These are phyloP conservation scores for Platichthys stellatus DNA, from an alignment of 2,113 vertebrate species.

Conservation along the genomic window DNA sequence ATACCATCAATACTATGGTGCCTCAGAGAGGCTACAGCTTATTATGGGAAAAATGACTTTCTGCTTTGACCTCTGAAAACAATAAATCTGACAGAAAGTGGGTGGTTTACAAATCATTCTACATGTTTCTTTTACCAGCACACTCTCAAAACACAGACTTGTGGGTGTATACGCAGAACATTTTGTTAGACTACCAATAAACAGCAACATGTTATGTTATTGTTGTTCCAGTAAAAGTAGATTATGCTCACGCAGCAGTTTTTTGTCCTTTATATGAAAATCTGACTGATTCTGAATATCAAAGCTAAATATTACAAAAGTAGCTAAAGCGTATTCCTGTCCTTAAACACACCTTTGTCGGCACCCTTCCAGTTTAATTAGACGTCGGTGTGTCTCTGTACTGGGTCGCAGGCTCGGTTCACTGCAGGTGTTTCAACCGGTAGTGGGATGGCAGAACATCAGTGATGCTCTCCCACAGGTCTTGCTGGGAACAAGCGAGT, in stretches of 20 bases:
- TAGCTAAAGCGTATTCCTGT: not conserved
- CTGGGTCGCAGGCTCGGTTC: slow-evolving; percentile 34
- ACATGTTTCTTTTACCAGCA: slow-evolving; percentile 22
- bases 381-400: slow-evolving; percentile 32
- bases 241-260: slow-evolving; percentile 17
- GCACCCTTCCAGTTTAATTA: slow-evolving; percentile 57
- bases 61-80: slow-evolving; percentile 39
- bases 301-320: slow-evolving; percentile 37
- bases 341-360: slow-evolving; percentile 35
- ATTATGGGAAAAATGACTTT: slow-evolving; percentile 17
- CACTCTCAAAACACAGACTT: slow-evolving; percentile 49
- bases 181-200: slow-evolving; percentile 48
- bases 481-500: slow-evolving; percentile 63
- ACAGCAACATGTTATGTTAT: slow-evolving; percentile 28
- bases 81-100: slow-evolving; percentile 61
- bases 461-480: slow-evolving; percentile 68
- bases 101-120: slow-evolving; percentile 60
- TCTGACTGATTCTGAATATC: slow-evolving; percentile 44
- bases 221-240: slow-evolving; percentile 39
- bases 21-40: not conserved
- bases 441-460: slow-evolving; percentile 73
- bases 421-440: slow-evolving; percentile 71
- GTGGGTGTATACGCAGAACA: slow-evolving; percentile 56
- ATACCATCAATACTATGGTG: too few species aligned
- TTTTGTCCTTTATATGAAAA: slow-evolving; percentile 2